Evolutionary conservation across 2,888 invertebrate species (phyloP).

Genomic region (Linyphia triangularis): DNA sequence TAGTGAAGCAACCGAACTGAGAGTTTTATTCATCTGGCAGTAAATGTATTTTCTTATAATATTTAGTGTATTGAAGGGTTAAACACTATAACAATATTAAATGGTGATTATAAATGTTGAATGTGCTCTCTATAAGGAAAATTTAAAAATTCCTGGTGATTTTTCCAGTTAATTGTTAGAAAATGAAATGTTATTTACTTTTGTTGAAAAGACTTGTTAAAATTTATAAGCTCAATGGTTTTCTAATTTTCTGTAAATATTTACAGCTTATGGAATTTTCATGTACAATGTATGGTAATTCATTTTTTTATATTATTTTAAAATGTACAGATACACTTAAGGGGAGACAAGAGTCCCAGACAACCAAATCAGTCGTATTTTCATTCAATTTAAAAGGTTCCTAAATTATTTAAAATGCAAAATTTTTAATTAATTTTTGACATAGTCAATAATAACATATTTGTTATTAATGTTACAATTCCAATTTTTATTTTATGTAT

Average conservation of each 20-base stretch:
- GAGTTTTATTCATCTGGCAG: neutral
- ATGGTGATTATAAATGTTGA: neutral
- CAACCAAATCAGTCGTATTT: too few species aligned
- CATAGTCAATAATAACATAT: too few species aligned
- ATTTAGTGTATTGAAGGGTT: constrained; percentile 49
- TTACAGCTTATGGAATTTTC: neutral
- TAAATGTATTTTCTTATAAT: neutral
- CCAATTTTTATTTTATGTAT: too few species aligned
- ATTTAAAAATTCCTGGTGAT: constrained; percentile 4
- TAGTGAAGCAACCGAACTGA: neutral
- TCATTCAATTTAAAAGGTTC: too few species aligned
- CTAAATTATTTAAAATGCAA: too few species aligned
- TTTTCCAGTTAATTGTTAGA: constrained; percentile 16
- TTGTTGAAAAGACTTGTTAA: constrained; percentile 1
- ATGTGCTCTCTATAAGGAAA: constrained; percentile 1
- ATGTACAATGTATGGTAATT: constrained; percentile 24
- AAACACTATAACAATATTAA: neutral
- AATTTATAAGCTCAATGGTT: neutral
- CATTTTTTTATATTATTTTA: constrained; percentile 6
- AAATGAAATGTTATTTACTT: constrained; percentile 24
- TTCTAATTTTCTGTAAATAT: constrained; percentile 19
- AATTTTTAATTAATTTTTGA: too few species aligned
- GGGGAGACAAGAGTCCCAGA: too few species aligned
- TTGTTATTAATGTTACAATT: neutral
- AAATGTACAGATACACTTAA: too few species aligned